phyloP scores from a whole-genome alignment of 1,140 invertebrate species.

The Drosophila orena region DNA sequence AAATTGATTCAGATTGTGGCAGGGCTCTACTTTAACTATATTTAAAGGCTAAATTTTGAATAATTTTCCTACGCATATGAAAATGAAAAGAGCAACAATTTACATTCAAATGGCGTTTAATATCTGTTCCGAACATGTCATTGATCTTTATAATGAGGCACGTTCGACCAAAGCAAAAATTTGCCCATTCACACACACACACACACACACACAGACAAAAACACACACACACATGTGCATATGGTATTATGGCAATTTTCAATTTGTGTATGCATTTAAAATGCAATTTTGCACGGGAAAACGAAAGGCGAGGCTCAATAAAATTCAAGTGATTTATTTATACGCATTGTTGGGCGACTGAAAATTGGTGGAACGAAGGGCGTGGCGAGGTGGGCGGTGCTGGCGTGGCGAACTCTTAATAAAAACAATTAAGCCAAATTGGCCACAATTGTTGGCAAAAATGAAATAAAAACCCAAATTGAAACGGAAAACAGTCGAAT shows the following conservation, averaged over 20 bases:
- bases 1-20: too few relatives aligned
- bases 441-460: slow-evolving; percentile 60
- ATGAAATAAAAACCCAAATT: slow-evolving; percentile 45
- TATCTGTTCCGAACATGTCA: slow-evolving; percentile 46
- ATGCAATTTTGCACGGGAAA: slow-evolving; percentile 61
- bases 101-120: slow-evolving; percentile 55
- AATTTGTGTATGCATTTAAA: slow-evolving; percentile 64
- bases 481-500: slow-evolving; percentile 1
- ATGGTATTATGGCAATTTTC: slow-evolving; percentile 50
- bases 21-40: not conserved
- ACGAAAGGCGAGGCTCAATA: slow-evolving; percentile 45
- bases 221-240: slow-evolving; percentile 20
- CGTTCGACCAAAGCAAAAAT: slow-evolving; percentile 37
- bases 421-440: slow-evolving; percentile 75
- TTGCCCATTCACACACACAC: slow-evolving; percentile 11
- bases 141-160: slow-evolving; percentile 66
- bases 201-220: not conserved
- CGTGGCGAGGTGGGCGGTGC: not conserved
- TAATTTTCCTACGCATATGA: slow-evolving; percentile 5
- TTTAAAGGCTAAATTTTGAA: slow-evolving; percentile 11
- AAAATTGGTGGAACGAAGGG: not conserved
- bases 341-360: slow-evolving; percentile 49
- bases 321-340: slow-evolving; percentile 77
- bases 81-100: slow-evolving; percentile 58
- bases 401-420: slow-evolving; percentile 44